phyloP scores from a whole-genome alignment of 1,140 invertebrate genomes.

The Euura saliciscinereae region DNA sequence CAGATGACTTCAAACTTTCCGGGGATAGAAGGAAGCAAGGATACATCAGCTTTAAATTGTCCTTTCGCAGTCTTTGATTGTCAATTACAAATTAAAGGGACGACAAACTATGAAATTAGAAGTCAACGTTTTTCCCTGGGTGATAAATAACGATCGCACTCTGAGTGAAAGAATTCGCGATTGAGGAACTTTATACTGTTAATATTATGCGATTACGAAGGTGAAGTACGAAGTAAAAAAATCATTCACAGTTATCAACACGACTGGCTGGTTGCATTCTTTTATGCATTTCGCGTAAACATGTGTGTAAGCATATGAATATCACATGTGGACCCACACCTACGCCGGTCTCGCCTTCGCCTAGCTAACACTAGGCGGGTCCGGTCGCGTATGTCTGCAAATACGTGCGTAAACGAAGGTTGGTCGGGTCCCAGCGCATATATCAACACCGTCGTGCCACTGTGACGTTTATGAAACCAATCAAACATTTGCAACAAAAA shows the following conservation, averaged over 20 bases:
- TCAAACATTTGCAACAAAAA: conserved; percentile 3
- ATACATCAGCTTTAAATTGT: too few species aligned
- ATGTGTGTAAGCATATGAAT: background rate
- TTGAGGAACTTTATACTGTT: too few species aligned
- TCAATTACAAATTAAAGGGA: too few species aligned
- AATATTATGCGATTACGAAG: too few species aligned
- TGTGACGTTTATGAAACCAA: conserved; percentile 5
- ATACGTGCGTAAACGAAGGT: background rate
- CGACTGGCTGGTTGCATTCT: background rate
- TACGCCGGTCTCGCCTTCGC: background rate
- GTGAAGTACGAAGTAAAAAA: background rate
- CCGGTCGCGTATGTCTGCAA: background rate
- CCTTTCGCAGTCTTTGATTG: too few species aligned
- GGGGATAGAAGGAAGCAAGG: too few species aligned
- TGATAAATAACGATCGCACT: too few species aligned
- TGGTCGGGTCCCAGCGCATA: background rate
- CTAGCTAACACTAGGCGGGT: background rate
- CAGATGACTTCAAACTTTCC: too few species aligned
- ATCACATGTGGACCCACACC: background rate
- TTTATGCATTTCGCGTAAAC: background rate
- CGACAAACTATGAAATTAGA: too few species aligned
- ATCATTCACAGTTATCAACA: background rate
- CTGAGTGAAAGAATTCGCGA: too few species aligned
- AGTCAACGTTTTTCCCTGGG: too few species aligned
- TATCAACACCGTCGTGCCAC: conserved; percentile 6